A percentile compares a stretch with the other conserved stretches of the same genome.
Evolutionary conservation across 2,888 invertebrate genomes (phyloP).

Genomic region (Megastigmus dorsalis): DNA sequence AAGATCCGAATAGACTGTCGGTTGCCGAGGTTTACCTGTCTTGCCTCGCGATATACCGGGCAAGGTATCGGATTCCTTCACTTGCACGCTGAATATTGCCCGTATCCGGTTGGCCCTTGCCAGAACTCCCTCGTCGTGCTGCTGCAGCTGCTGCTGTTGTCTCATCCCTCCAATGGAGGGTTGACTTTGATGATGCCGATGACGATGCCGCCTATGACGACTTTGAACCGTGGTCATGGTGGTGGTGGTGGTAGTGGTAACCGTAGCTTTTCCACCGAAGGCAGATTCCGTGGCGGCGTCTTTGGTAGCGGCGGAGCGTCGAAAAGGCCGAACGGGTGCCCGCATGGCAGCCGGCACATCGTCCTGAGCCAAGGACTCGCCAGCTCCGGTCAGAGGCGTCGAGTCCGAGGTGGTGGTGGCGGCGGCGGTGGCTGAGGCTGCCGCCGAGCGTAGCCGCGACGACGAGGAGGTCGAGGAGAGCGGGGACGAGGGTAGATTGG

Average conservation of each 20-base stretch:
- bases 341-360: constrained; percentile 48
- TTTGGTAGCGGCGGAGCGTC: constrained; percentile 56
- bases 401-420: constrained; percentile 18
- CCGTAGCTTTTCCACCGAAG: too few relatives aligned
- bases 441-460: background rate
- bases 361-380: constrained; percentile 47
- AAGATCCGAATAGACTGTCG: too few relatives aligned
- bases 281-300: too few relatives aligned
- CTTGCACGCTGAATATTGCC: constrained; percentile 70
- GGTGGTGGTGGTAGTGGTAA: constrained; percentile 56
- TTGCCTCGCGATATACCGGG: constrained; percentile 73
- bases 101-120: constrained; percentile 71
- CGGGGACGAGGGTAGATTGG: constrained; percentile 9
- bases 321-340: constrained; percentile 62
- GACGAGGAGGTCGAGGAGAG: constrained; percentile 10
- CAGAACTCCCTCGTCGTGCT: constrained; percentile 70
- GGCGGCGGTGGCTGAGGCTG: background rate
- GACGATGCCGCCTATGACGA: constrained; percentile 12
- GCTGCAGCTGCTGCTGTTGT: constrained; percentile 50
- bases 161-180: background rate
- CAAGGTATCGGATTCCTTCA: constrained; percentile 67
- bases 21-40: too few relatives aligned
- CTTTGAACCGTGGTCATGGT: constrained; percentile 35
- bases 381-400: constrained; percentile 22
- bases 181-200: constrained; percentile 4